phyloP scores from a whole-genome alignment of 2,797 vertebrate species.

The Decapterus maruadsi region DNA sequence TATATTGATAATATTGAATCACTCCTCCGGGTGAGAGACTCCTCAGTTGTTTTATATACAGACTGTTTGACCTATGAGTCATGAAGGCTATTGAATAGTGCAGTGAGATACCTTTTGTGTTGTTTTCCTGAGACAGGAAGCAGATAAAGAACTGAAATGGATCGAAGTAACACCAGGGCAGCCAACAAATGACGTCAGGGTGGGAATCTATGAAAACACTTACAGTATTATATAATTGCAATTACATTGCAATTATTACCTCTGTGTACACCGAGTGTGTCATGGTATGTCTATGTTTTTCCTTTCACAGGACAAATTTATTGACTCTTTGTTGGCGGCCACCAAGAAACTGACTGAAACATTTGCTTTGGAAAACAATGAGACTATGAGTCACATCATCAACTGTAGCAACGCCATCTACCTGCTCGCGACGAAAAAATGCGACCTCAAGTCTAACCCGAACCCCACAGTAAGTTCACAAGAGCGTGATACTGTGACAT shows the following conservation, averaged over 20 bases:
- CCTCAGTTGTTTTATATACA: constrained; percentile 4
- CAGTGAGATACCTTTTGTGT: background rate
- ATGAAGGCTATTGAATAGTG: background rate
- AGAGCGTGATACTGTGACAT: background rate
- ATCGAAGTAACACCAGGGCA: constrained; percentile 56
- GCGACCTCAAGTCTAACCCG: constrained; percentile 41
- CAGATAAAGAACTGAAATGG: background rate
- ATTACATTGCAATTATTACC: background rate
- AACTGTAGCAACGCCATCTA: constrained; percentile 71
- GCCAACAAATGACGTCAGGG: constrained; percentile 29
- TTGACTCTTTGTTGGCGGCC: background rate
- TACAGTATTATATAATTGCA: background rate
- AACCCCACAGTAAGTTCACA: constrained; percentile 45
- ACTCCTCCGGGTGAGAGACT: constrained; percentile 53
- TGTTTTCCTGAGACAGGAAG: constrained; percentile 56
- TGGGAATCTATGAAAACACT: constrained; percentile 24
- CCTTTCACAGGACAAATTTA: constrained; percentile 54
- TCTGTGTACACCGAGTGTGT: background rate
- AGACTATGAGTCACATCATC: constrained; percentile 46
- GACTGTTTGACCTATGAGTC: background rate
- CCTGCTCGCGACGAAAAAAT: constrained; percentile 63
- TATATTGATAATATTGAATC: fast-evolving
- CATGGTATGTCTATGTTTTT: background rate
- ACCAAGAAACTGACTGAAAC: fast-evolving
- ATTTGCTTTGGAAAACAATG: background rate